Base-by-base conservation (phyloP, 2,888 invertebrate species). In the Carterocephalus palaemon region DNA sequence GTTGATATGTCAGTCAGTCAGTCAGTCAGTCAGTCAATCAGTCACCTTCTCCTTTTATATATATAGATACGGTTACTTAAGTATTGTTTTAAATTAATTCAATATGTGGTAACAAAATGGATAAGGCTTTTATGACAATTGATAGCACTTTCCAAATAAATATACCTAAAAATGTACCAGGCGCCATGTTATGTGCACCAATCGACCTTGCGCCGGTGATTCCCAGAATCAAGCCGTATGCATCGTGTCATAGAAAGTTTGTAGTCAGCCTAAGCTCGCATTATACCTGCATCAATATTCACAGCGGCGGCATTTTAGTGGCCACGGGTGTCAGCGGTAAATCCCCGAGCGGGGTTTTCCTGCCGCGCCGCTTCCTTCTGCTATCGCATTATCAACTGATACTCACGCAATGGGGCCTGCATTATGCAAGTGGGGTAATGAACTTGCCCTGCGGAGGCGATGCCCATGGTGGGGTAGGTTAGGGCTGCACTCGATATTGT, bases 311-410 rank as follows among this genome's bases (percentile, higher is more conserved):
- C 41, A 42, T 42, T 42, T 42, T 42, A 42, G 3, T 7, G 9
- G n/a, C 26, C 41, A 7, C 4, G 4, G 9, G 9, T 9, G 6
- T 33, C 12, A 19, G 23, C 28, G 41, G 42, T 33, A 33, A 42
- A 34, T 42, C 42, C 41, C 41, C 42, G 42, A 33, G 24, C 20
- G 26, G 33, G 42, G 19, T 42, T 42, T 42, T 34, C 42, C n/a
- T n/a, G n/a, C n/a, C n/a, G n/a, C 36, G 36, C 42, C 32, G 42
- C 42, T 42, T 42, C 42, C 26, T 42, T 33, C 8, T 9, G 33
- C 20, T 42, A 42, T 42, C 42, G 5, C 13, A 20, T 42, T 42
- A 42, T 42, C 42, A 34, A 10, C n/a, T n/a, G n/a, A n/a, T n/a
- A n/a, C n/a, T n/a, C n/a, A n/a, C 20, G 33, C 33, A 34, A 34